These are phyloP conservation scores for Ictidomys tridecemlineatus DNA, from an alignment of 2,113 vertebrate species.

Conservation along the genomic window DNA sequence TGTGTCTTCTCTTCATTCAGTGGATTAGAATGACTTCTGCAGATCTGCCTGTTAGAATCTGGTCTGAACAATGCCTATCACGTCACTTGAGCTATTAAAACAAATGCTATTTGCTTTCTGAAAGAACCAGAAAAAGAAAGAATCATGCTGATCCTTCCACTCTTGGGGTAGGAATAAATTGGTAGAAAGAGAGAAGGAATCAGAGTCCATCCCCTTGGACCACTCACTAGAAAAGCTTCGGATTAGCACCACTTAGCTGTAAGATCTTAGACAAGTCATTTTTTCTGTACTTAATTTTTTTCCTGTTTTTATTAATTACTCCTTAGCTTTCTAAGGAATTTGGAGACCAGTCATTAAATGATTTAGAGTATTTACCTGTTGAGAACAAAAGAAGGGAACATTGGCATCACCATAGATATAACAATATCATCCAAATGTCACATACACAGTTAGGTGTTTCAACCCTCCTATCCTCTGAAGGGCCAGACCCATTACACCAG, in stretches of 20 bases:
- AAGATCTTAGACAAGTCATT: neutral
- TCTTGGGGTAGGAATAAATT: neutral
- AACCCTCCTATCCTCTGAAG: neutral
- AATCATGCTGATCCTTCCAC: neutral
- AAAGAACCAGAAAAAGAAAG: neutral
- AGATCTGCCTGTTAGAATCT: neutral
- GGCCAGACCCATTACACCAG: neutral
- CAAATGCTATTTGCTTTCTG: neutral
- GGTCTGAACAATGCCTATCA: neutral
- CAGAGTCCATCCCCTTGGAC: neutral
- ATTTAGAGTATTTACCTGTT: neutral
- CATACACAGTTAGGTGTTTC: neutral
- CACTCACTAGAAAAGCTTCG: neutral
- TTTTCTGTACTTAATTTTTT: neutral
- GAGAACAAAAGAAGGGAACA: neutral
- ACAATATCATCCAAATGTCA: neutral
- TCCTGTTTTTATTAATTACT: neutral
- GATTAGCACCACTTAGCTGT: neutral
- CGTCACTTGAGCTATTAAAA: neutral
- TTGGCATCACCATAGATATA: neutral
- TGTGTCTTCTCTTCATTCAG: neutral
- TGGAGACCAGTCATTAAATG: neutral
- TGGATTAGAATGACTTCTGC: neutral
- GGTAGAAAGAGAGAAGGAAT: neutral
- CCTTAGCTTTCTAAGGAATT: neutral